Evolutionary conservation across 2,797 vertebrate species (phyloP), one percentile per base, ranked within the genome.

Genomic region (Macropus fuliginosus): DNA sequence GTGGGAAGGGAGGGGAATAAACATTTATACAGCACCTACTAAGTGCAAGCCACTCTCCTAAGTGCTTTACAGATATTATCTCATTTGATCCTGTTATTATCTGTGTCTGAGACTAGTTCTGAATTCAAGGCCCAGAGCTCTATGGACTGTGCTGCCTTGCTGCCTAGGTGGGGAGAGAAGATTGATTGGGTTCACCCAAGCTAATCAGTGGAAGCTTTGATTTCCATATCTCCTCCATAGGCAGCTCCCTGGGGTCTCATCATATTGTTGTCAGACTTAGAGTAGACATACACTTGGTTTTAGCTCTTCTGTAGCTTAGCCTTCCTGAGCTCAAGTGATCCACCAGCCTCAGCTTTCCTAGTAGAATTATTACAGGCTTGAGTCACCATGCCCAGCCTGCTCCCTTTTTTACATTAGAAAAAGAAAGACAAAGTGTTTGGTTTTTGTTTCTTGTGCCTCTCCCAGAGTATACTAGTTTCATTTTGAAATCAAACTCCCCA

Each of bases 401-500:
- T 9, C n/a, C 54, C 18, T 5, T 56, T 34, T 87, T 93, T 31
- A 21, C 46, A 31, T 91, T 94, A 93, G 96, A 6, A 66, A 94
- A 96, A 92, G 54, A 95, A 95, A 93, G 90, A 93, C 34, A 87
- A 90, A 91, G 92, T 46, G 0, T 94, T 91, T 59, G 66, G 5
- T 0, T 62, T 96, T 95, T 89, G 55, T 74, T 95, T n/a, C 91
- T 91, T 94, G 50, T 97, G 31, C 57, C 91, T 96, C 95, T 27
- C 62, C 40, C 74, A 27, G 50, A 40, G 94, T 95, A 28, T 56
- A 21, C 55, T 29, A 0, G 1, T 34, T 54, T 31, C 89, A 52
- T 54, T 90, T 90, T 93, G 28, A 34, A 57, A 92, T 66, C 31
- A 14, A 21, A 40, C n/a, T 74, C 18, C 18, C 6, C 66, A 27